phyloP scores from a whole-genome alignment of 2,888 invertebrate genomes.

The Cheilosia pagana region DNA sequence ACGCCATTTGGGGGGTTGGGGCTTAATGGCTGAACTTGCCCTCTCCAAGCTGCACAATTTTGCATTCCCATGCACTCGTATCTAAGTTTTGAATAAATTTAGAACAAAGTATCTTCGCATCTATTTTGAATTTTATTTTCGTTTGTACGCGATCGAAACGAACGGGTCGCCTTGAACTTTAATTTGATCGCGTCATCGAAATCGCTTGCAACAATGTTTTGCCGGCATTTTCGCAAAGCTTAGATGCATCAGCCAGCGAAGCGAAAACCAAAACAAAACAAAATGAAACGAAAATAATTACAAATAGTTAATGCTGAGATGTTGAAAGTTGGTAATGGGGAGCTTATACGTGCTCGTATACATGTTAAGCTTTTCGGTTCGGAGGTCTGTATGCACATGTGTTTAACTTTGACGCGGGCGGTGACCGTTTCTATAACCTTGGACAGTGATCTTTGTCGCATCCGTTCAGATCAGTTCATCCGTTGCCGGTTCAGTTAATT shows the following conservation, averaged over 20 bases:
- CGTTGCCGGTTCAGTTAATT: constrained; percentile 31
- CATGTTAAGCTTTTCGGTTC: constrained; percentile 23
- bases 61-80: constrained; percentile 17
- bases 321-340: constrained; percentile 15
- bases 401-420: constrained; percentile 9
- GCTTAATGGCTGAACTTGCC: constrained; percentile 50
- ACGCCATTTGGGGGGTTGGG: background rate
- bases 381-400: background rate
- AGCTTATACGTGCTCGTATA: background rate
- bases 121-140: constrained; percentile 31
- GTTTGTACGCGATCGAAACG: constrained; percentile 18
- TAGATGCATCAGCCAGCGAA: constrained; percentile 23
- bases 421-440: constrained; percentile 39
- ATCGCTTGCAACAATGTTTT: constrained; percentile 22
- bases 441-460: constrained; percentile 47
- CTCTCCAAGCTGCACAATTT: background rate
- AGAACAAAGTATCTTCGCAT: constrained; percentile 28
- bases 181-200: constrained; percentile 45
- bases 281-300: background rate
- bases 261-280: constrained; percentile 36
- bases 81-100: constrained; percentile 14
- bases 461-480: constrained; percentile 46
- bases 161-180: constrained; percentile 59
- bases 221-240: constrained; percentile 35
- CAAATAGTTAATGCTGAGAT: constrained; percentile 18